These are phyloP conservation scores for Uria lomvia DNA, from an alignment of 2,113 vertebrate species.

Conservation along the genomic window DNA sequence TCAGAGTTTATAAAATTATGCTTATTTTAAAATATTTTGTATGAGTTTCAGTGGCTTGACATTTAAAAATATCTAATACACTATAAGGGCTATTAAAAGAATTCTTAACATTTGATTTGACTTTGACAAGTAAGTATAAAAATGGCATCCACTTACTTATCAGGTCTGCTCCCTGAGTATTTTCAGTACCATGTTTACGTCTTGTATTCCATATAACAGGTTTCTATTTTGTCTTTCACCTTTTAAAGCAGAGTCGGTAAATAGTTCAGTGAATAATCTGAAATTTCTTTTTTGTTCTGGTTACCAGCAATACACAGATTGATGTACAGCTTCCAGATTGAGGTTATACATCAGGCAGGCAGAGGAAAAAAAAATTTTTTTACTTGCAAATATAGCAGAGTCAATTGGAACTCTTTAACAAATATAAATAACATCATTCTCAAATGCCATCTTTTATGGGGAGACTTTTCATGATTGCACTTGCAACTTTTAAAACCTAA, in stretches of 20 bases:
- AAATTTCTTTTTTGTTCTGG: not conserved
- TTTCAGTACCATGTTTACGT: not conserved
- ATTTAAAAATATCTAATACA: conserved; percentile 23
- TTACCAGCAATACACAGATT: not conserved
- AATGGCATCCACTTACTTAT: not conserved
- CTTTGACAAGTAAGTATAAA: conserved; percentile 13
- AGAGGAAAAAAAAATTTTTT: not conserved
- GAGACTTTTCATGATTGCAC: not conserved
- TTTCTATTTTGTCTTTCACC: not conserved
- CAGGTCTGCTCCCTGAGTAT: not conserved
- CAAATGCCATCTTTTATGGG: not conserved
- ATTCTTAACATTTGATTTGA: conserved; percentile 36
- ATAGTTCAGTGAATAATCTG: conserved; percentile 15
- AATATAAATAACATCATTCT: not conserved
- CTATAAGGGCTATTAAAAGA: conserved; percentile 13
- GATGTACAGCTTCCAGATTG: not conserved
- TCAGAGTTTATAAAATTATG: not conserved
- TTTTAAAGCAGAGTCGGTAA: conserved; percentile 19
- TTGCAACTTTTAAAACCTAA: not conserved
- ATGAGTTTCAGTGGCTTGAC: conserved; percentile 5
- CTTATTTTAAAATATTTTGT: conserved; percentile 16
- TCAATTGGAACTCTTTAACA: not conserved
- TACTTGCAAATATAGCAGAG: not conserved
- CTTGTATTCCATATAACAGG: not conserved
- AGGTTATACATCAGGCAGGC: not conserved